phyloP scores from a whole-genome alignment of 2,888 invertebrate genomes.

The Caprella mutica region DNA sequence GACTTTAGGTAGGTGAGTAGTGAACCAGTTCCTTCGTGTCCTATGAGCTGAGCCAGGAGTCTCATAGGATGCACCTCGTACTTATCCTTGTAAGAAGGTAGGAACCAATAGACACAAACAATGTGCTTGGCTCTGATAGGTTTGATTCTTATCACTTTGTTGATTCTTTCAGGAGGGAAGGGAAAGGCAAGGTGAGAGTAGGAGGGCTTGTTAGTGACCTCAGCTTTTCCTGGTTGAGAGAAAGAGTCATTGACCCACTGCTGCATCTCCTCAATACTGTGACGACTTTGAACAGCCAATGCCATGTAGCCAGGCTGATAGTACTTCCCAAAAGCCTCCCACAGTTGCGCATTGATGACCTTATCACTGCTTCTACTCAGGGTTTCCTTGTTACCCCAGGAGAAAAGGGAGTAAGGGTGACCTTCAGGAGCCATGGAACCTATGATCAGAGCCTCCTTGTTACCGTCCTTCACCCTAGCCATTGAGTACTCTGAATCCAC shows the following conservation, averaged over 20 bases:
- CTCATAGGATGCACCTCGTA: conserved; percentile 66
- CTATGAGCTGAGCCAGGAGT: conserved; percentile 65
- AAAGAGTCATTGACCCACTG: conserved; percentile 26
- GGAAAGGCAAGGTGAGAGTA: conserved; percentile 22
- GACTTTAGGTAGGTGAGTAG: conserved; percentile 63
- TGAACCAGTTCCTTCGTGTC: conserved; percentile 75
- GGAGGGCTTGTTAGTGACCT: conserved; percentile 25
- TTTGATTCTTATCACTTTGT: conserved; percentile 63
- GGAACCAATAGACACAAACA: conserved; percentile 53
- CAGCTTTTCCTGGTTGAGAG: conserved; percentile 13
- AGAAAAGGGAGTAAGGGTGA: conserved; percentile 59
- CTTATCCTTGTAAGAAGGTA: conserved; percentile 51
- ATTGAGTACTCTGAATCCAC: conserved; percentile 83
- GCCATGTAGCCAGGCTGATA: conserved; percentile 84
- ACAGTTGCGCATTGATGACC: conserved; percentile 15
- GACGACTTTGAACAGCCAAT: conserved; percentile 57
- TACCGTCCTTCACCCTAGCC: conserved; percentile 59
- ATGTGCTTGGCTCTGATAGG: conserved; percentile 61
- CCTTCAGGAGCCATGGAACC: conserved; percentile 54
- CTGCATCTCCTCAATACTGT: conserved; percentile 36
- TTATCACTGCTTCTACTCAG: conserved; percentile 36
- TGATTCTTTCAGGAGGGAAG: conserved; percentile 42
- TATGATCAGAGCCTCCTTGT: conserved; percentile 64
- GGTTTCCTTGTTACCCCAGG: conserved; percentile 72
- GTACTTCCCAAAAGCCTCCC: conserved; percentile 50